These are phyloP conservation scores for Callithrix jacchus DNA, from an alignment of 2,113 vertebrate genomes.

Conservation along the genomic window DNA sequence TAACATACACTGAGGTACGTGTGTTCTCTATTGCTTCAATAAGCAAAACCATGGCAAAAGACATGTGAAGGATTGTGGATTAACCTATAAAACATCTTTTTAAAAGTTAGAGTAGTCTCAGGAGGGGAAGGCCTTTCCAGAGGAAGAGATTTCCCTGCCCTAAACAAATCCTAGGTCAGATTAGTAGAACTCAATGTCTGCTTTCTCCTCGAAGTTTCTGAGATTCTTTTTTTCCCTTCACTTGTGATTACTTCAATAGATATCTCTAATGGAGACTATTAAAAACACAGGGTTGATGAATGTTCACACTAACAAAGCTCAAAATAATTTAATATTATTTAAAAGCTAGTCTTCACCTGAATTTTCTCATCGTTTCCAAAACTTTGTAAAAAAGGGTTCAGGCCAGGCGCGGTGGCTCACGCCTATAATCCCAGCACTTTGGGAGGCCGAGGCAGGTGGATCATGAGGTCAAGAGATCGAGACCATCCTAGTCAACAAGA, in stretches of 20 bases:
- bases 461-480: no score
- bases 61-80: background rate
- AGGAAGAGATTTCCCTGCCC: background rate
- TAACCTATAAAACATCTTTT: background rate
- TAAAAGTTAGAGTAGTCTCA: background rate
- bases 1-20: background rate
- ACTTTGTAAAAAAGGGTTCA: background rate
- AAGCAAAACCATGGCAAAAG: background rate
- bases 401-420: no score
- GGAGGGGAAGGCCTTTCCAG: background rate
- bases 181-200: background rate
- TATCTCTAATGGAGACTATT: background rate
- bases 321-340: background rate
- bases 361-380: background rate
- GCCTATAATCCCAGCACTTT: no score
- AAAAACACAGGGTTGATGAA: background rate
- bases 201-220: background rate
- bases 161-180: background rate
- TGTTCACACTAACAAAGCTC: background rate
- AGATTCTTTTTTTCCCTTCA: background rate
- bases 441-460: no score
- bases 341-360: constrained; percentile 1
- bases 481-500: no score
- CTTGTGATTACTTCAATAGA: no score
- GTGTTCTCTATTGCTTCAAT: background rate